phyloP scores from a whole-genome alignment of 37 sponge, comb jelly and placozoan species.

The Cladorhizidae sp. region DNA sequence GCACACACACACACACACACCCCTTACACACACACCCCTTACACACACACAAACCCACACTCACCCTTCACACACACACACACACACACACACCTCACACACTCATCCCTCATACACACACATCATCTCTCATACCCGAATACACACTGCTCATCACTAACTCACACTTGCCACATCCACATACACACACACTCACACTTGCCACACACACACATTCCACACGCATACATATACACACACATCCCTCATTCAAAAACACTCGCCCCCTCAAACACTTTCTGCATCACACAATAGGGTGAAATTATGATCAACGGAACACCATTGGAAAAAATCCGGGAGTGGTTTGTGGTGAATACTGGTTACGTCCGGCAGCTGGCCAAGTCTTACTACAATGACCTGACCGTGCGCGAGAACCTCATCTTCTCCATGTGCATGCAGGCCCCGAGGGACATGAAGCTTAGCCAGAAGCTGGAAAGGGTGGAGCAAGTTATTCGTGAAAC shows the following conservation, averaged over 20 bases:
- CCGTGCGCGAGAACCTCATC: constrained; percentile 80
- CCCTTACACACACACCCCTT: too few relatives aligned
- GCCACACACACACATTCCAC: too few relatives aligned
- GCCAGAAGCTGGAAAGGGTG: constrained; percentile 72
- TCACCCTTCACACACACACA: too few relatives aligned
- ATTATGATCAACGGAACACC: constrained; percentile 66
- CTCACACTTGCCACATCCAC: too few relatives aligned
- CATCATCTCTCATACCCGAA: too few relatives aligned
- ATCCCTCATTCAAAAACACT: neutral
- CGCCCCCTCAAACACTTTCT: too few relatives aligned
- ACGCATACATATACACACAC: neutral
- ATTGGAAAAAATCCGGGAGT: constrained; percentile 49
- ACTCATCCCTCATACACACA: too few relatives aligned
- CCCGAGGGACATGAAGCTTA: constrained; percentile 18
- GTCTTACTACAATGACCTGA: constrained; percentile 79
- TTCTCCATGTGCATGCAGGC: constrained; percentile 82
- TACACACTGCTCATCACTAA: too few relatives aligned
- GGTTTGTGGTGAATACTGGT: constrained; percentile 77
- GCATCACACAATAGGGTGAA: constrained; percentile 55
- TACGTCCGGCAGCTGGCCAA: constrained; percentile 77
- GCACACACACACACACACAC: too few relatives aligned
- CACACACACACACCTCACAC: too few relatives aligned
- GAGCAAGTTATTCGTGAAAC: constrained; percentile 85
- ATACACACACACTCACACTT: too few relatives aligned
- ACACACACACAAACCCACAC: too few relatives aligned